Percentiles rank a stretch among this genome's conserved stretches.
phyloP scores from a whole-genome alignment of 2,888 invertebrate species.

The Nemotelus nigrinus region DNA sequence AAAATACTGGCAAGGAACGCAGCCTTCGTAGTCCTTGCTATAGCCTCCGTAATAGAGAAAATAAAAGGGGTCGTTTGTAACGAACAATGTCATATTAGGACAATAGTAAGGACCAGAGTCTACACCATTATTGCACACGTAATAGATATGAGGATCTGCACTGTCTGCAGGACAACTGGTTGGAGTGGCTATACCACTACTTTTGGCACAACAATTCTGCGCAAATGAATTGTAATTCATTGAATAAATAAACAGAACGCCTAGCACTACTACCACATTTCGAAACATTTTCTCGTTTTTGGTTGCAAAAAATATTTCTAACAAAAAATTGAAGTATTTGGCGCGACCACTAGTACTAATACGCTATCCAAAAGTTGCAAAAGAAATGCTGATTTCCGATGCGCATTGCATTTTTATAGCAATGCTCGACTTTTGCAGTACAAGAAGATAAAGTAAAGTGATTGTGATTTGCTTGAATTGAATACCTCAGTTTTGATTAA shows the following conservation, averaged over 20 bases:
- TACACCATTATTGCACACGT: neutral
- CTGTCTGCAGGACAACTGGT: neutral
- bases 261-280: neutral
- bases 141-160: neutral
- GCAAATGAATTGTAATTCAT: neutral
- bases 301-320: neutral
- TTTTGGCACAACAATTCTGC: neutral
- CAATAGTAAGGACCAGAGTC: neutral
- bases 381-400: no score
- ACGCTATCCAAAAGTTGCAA: no score
- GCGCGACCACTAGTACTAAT: no score
- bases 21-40: neutral
- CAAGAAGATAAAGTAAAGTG: no score
- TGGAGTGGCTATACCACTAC: neutral
- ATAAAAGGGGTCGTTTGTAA: neutral
- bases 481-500: no score
- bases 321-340: no score
- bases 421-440: no score
- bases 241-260: neutral
- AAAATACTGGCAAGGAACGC: constrained; percentile 15
- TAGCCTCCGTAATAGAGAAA: neutral
- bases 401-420: no score
- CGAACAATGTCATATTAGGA: constrained; percentile 7
- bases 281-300: neutral
- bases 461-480: no score